A percentile compares a stretch with the other conserved stretches of the same genome.
Evolutionary conservation across 1,140 invertebrate species (phyloP).

Genomic region (Lepidurus packardi): DNA sequence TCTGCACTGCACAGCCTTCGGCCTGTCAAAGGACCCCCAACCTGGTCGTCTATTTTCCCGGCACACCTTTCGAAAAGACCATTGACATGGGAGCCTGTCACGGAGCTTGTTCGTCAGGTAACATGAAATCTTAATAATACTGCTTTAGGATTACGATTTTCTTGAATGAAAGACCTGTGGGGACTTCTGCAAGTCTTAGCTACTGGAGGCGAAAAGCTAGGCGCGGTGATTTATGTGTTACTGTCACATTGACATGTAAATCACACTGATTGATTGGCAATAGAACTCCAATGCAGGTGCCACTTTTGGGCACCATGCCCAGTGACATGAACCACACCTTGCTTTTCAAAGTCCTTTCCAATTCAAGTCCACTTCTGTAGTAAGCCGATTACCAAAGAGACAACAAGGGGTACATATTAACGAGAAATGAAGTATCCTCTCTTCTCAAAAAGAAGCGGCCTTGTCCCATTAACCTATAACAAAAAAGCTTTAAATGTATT

Average conservation of each 20-base stretch:
- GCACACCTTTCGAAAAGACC: slow-evolving; percentile 48
- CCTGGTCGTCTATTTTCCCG: slow-evolving; percentile 46
- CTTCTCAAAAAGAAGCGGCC: too few relatives aligned
- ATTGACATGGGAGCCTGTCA: slow-evolving; percentile 49
- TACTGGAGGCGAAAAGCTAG: slow-evolving; percentile 23
- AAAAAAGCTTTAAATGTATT: neutral
- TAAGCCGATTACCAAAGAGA: neutral
- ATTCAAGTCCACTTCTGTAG: neutral
- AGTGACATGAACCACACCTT: slow-evolving; percentile 6
- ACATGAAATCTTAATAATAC: neutral
- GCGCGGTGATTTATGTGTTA: slow-evolving; percentile 21
- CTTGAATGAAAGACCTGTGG: neutral
- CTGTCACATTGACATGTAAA: neutral
- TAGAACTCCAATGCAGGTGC: slow-evolving; percentile 4
- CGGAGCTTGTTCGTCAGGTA: slow-evolving; percentile 46
- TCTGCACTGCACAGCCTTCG: slow-evolving; percentile 42
- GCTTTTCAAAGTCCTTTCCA: neutral
- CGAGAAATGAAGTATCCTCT: too few relatives aligned
- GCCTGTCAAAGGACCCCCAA: slow-evolving; percentile 45
- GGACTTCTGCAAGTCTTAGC: neutral
- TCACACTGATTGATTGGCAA: slow-evolving; percentile 21
- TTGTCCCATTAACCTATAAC: too few relatives aligned
- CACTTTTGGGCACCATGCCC: neutral
- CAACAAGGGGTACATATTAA: neutral
- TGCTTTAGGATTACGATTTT: neutral